phyloP scores from a whole-genome alignment of 1,140 invertebrate species.

The Trichomalopsis sarcophagae region DNA sequence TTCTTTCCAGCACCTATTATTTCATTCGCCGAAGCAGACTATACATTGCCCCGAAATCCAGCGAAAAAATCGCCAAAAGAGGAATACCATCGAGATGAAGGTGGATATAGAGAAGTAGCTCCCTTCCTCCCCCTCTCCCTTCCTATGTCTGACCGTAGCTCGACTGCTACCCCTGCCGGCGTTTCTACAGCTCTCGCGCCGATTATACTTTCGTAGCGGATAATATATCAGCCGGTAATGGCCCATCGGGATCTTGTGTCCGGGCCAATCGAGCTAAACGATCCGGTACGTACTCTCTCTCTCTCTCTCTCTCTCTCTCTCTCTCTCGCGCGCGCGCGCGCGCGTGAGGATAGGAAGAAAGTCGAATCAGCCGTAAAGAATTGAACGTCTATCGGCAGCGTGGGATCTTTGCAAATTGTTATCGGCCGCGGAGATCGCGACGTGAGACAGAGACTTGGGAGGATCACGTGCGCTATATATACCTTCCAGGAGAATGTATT shows the following conservation, averaged over 20 bases:
- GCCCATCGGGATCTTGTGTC: constrained; percentile 61
- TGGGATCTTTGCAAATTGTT: constrained; percentile 45
- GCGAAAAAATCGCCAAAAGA: background rate
- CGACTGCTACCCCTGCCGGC: background rate
- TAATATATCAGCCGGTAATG: constrained; percentile 72
- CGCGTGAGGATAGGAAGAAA: constrained; percentile 18
- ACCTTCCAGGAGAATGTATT: background rate
- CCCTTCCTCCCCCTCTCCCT: background rate
- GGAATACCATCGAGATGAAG: background rate
- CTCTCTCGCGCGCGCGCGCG: too few relatives aligned
- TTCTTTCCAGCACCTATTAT: background rate
- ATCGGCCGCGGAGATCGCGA: constrained; percentile 21
- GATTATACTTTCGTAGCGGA: constrained; percentile 71
- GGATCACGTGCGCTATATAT: background rate
- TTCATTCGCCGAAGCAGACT: background rate
- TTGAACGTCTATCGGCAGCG: background rate
- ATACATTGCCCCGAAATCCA: background rate
- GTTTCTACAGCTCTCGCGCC: constrained; percentile 55
- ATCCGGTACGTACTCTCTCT: constrained; percentile 32
- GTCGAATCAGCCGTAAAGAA: constrained; percentile 45
- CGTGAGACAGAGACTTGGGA: background rate
- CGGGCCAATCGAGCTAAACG: constrained; percentile 62
- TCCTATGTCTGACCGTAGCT: background rate
- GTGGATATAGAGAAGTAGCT: background rate
- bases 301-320: too few relatives aligned